A percentile compares a stretch with the other conserved stretches of the same genome.
Conservation (phyloP, 2,888 invertebrate genomes). For the Patella depressa region DNA sequence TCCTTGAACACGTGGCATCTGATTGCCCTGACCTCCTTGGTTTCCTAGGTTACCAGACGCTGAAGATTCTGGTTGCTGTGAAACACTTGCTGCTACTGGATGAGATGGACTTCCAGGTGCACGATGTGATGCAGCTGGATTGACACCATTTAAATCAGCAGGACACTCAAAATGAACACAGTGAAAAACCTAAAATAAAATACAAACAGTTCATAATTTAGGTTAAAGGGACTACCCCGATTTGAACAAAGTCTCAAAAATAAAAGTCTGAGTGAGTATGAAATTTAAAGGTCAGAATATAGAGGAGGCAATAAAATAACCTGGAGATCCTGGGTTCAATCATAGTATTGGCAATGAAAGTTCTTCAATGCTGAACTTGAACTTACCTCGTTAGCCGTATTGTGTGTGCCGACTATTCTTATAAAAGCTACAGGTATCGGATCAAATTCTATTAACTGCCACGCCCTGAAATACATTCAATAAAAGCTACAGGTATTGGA, state of each 20-base stretch:
- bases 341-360: too few relatives aligned
- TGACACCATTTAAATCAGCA: constrained; percentile 48
- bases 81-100: constrained; percentile 11
- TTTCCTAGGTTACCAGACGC: not conserved
- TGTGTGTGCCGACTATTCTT: constrained; percentile 94
- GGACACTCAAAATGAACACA: constrained; percentile 98
- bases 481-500: constrained; percentile 89
- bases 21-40: constrained; percentile 18
- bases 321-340: too few relatives aligned
- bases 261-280: too few relatives aligned
- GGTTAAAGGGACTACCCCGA: too few relatives aligned
- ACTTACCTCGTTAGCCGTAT: constrained; percentile 92
- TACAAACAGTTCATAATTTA: not conserved
- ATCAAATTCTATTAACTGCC: constrained; percentile 92
- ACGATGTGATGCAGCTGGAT: constrained; percentile 25
- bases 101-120: constrained; percentile 8
- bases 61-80: not conserved
- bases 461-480: constrained; percentile 80
- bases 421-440: constrained; percentile 92
- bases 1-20: constrained; percentile 4
- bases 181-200: constrained; percentile 86
- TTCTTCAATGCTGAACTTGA: not conserved
- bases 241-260: too few relatives aligned
- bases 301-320: too few relatives aligned
- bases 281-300: too few relatives aligned